Base-by-base conservation (phyloP, 2,113 vertebrate species). In the Salvelinus namaycush region DNA sequence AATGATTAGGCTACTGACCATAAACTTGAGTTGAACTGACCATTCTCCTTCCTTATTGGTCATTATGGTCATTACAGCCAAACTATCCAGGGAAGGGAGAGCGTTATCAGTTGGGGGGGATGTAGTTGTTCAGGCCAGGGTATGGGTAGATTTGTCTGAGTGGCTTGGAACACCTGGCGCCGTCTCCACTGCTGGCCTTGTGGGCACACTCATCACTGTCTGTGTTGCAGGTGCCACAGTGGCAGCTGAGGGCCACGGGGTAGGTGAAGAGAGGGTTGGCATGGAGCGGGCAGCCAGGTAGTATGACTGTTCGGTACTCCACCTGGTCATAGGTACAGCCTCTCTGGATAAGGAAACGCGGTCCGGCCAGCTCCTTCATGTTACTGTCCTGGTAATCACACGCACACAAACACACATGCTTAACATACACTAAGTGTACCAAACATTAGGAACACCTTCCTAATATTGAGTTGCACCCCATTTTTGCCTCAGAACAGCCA, bases 291-390 rank as follows among this genome's bases (percentile, higher is more conserved):
- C 98, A 99, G 87, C 97, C 97, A 0, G 97, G 97, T 75, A 99
- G 93, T 70, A 93, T 66, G 66, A 88, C 93, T 0, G 95, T 96
- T 59, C 86, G 93, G 81, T 97, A 97, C 76, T 92, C 84, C 85
- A 99, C 90, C 76, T 94, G 90, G 76, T 95, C 91, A n/a, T 98
- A 99, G 0, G 93, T 95, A 72, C 97, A 99, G 57, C 95, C 92
- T 0, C 93, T 92, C 89, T 99, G 96, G 54, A 95, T 90, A 11
- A 96, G 83, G 65, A 94, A 92, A 1, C 92, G 93, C 57, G 88
- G 92, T 66, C 95, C 92, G 1, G 95, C 84, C 81, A 94, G 82
- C 67, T 93, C 91, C 84, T 95, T 95, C 86, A 96, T 84, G n/a
- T 97, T 98, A 86, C 94, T 94, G 93, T 99, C 97, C 97, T 99